Conservation (phyloP, 2,888 invertebrate genomes). For the Physocephala rufipes region DNA sequence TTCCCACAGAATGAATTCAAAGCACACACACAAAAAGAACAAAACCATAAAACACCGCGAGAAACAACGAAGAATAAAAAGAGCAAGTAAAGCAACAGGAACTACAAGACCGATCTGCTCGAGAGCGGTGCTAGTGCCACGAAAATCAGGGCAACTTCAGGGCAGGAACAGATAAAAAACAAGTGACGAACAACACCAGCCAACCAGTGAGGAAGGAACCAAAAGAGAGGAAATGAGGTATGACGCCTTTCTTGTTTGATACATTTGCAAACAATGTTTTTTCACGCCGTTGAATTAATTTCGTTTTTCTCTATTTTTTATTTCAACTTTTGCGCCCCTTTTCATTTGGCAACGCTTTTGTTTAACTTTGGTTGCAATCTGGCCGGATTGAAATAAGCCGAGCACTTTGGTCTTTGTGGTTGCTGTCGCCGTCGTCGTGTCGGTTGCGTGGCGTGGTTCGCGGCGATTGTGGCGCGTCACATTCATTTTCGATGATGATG, state of each 20-base stretch:
- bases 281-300: background rate
- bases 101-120: background rate
- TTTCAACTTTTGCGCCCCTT: background rate
- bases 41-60: conserved; percentile 15
- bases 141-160: conserved; percentile 21
- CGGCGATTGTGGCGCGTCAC: conserved; percentile 42
- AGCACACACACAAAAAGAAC: conserved; percentile 33
- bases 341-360: conserved; percentile 15
- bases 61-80: conserved; percentile 11
- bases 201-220: conserved; percentile 4
- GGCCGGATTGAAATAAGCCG: conserved; percentile 1
- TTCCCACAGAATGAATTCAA: background rate
- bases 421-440: too few relatives aligned
- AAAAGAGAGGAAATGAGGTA: conserved; percentile 20
- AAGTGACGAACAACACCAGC: too few relatives aligned
- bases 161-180: conserved; percentile 31
- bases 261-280: conserved; percentile 31
- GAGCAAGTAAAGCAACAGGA: conserved; percentile 6
- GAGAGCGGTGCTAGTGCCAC: conserved; percentile 29
- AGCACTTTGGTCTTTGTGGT: too few relatives aligned
- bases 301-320: conserved; percentile 9
- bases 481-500: conserved; percentile 44
- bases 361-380: background rate
- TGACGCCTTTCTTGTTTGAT: conserved; percentile 4
- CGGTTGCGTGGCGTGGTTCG: too few relatives aligned